Conservation (phyloP, 92 coral and sea anemone genomes). For the Porites cylindrica region DNA sequence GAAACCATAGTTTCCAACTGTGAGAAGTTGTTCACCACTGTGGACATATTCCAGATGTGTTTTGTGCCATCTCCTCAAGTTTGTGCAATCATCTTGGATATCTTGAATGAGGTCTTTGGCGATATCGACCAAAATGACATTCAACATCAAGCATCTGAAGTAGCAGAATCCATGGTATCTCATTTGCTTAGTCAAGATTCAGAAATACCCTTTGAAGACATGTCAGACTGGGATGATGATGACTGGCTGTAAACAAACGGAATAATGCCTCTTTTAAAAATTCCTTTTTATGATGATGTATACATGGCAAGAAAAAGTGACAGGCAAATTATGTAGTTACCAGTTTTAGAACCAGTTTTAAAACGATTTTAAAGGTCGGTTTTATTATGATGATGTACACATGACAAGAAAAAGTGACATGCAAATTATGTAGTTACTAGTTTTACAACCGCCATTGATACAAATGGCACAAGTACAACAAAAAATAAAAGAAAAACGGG, state of each 20-base stretch:
- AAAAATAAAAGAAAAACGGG: no score
- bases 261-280: no score
- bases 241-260: background rate
- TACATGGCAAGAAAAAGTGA: no score
- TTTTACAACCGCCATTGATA: no score
- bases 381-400: no score
- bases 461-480: no score
- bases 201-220: background rate
- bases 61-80: background rate
- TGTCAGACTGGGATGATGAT: background rate
- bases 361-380: no score
- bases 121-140: background rate
- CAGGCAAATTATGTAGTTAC: no score
- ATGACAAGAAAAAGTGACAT: no score
- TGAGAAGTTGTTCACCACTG: background rate
- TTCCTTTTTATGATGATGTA: no score
- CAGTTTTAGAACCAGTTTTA: no score
- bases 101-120: conserved; percentile 1
- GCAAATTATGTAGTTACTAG: no score
- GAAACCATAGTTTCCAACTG: conserved; percentile 10
- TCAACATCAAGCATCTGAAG: background rate
- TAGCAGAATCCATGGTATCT: background rate
- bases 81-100: background rate
- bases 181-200: background rate
- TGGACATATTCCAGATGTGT: background rate